Evolutionary conservation across 2,797 vertebrate species (phyloP), one percentile per base, ranked within the genome.

Genomic region (Galago senegalensis): DNA sequence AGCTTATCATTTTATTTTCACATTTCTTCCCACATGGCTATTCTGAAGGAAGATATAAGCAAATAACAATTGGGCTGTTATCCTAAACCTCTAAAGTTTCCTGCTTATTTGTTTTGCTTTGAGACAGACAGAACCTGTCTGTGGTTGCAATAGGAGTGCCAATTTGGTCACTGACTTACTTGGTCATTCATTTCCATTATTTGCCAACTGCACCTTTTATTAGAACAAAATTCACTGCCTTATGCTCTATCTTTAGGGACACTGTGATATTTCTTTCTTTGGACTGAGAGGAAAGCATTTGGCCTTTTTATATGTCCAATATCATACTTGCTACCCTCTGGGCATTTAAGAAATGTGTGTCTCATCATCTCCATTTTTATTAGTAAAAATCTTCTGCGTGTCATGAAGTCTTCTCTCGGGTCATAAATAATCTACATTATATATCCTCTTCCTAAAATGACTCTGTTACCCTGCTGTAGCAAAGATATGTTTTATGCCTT

Each of bases 361-460:
- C 53, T 94, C 67, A 95, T 91, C 91, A 70, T 96, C 46, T 97
- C 96, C 65, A 89, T 96, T 96, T 97, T 92, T 96, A 97, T 94
- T 96, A 96, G 63, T 53, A 90, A 96, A 56, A 87, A 73, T 65
- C 60, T 97, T 96, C 85, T 53, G 72, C 89, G 70, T 96, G 81
- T 86, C 58, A n/a, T 58, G 88, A 37, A 89, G 75, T 91, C n/a
- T 75, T 96, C 69, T 93, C 37, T 86, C 63, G 95, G 92, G 65
- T 97, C 34, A 84, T 94, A 75, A 91, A 97, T 93, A 95, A 96
- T 95, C 73, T 91, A 92, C 12, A 20, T 92, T 76, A 83, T 83
- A 53, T 29, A 89, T 97, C 69, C 63, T 92, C 58, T 90, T 95
- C 65, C 65, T 90, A 75, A 87, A 75, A 70, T 53, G 88, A 95